Evolutionary conservation across 2,113 vertebrate genomes (phyloP).

Genomic region (Cavia porcellus): DNA sequence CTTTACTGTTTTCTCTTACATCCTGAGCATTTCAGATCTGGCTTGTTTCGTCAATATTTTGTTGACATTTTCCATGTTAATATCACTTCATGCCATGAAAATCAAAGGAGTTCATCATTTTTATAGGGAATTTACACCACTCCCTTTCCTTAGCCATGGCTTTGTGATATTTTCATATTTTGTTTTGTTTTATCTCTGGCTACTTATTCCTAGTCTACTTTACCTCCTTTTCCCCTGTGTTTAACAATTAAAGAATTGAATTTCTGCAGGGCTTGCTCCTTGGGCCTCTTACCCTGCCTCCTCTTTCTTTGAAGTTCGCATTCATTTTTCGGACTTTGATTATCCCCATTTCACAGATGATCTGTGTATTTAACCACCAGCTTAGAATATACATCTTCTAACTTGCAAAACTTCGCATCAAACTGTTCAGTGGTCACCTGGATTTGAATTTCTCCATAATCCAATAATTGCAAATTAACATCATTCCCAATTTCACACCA

Average conservation of each 20-base stretch:
- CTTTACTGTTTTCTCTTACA: neutral
- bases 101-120: neutral
- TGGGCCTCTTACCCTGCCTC: neutral
- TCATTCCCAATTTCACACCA: neutral
- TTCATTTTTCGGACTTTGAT: neutral
- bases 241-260: neutral
- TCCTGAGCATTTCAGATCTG: neutral
- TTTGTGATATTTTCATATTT: neutral
- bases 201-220: neutral
- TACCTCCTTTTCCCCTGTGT: neutral
- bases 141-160: neutral
- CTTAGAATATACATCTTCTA: neutral
- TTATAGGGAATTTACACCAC: neutral
- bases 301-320: neutral
- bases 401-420: neutral
- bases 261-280: neutral
- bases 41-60: neutral
- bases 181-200: neutral
- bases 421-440: neutral
- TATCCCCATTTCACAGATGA: neutral
- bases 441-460: neutral
- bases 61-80: neutral
- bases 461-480: neutral
- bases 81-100: neutral
- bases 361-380: neutral